Conservation (phyloP, 2,888 invertebrate species). For the Cecidostiba fungosa region DNA sequence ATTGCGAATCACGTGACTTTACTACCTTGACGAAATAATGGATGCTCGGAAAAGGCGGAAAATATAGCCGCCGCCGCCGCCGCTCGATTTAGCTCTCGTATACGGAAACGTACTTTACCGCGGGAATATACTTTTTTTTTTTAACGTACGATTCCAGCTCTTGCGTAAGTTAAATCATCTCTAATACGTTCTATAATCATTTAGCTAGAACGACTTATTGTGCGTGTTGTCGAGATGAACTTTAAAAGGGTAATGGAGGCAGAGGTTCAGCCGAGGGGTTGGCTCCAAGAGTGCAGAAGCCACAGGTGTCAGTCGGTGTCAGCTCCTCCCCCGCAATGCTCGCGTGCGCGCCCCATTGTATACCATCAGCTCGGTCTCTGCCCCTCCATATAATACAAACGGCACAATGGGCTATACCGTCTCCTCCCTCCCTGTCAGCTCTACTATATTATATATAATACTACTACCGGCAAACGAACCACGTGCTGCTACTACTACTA, state of each 20-base stretch:
- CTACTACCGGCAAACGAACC: neutral
- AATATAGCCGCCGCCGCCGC: conserved; percentile 19
- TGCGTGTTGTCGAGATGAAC: no score
- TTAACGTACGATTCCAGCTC: no score
- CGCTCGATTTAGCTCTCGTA: conserved; percentile 33
- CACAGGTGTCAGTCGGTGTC: conserved; percentile 69
- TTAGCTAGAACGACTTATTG: no score
- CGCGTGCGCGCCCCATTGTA: conserved; percentile 25
- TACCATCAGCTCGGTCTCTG: neutral
- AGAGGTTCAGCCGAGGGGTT: neutral
- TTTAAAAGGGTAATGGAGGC: neutral
- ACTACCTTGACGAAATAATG: conserved; percentile 29
- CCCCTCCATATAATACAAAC: neutral
- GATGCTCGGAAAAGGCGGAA: conserved; percentile 40
- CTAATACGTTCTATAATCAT: neutral
- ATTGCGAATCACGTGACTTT: conserved; percentile 22
- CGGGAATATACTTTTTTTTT: conserved; percentile 6
- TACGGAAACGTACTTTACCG: conserved; percentile 5
- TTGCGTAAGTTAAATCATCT: neutral
- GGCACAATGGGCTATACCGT: neutral
- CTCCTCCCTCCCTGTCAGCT: neutral
- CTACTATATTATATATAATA: neutral
- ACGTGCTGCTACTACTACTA: neutral
- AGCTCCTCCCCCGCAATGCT: conserved; percentile 44
- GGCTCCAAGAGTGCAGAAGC: conserved; percentile 63